Evolutionary conservation across 2,888 invertebrate genomes (phyloP), one percentile per base, ranked within the genome.

Genomic region (Cataglyphis rosenhaueri): DNA sequence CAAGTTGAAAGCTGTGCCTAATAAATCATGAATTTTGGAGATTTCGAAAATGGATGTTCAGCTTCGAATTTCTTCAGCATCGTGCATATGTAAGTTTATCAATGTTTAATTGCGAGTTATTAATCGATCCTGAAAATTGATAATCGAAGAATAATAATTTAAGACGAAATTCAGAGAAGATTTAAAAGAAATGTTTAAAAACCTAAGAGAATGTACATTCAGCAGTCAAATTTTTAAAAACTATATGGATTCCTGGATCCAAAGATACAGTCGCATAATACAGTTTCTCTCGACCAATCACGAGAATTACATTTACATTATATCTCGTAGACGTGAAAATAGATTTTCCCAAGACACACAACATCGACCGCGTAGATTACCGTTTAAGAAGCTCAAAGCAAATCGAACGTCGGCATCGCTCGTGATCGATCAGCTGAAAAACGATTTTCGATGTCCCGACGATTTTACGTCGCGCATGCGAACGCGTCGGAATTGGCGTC

Each of bases 391-490:
- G 15, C 35, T 70, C n/a, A 68, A 52, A 38, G 1, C 41, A 44
- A 21, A 41, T 15, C 48, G 65, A 10, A 71, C 76, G 4, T 44
- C 44, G 62, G 73, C 84, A n/a, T 82, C 71, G 8, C 78, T 87
- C 1, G 73, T 87, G 81, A 86, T 89, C 78, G 90, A 90, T 12
- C 86, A 84, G n/a, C 35, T 89, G 32, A 90, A 83, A 41, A 86
- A 32, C 48, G 66, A 84, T 12, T 89, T 90, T 41, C 79, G 81
- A 32, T 68, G 52, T 1, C 4, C 57, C 29, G 73, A 79, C 29
- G 57, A 73, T 6, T 85, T 84, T 5, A 4, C 66, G 12, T 64
- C 78, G 9, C 83, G 79, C n/a, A 15, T 75, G 29, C 74, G 55
- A 18, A 52, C 12, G n/a, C 35, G 52, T 3, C 68, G 55, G 21